Evolutionary conservation across 2,113 vertebrate species (phyloP).

Genomic region (Salvator merianae): DNA sequence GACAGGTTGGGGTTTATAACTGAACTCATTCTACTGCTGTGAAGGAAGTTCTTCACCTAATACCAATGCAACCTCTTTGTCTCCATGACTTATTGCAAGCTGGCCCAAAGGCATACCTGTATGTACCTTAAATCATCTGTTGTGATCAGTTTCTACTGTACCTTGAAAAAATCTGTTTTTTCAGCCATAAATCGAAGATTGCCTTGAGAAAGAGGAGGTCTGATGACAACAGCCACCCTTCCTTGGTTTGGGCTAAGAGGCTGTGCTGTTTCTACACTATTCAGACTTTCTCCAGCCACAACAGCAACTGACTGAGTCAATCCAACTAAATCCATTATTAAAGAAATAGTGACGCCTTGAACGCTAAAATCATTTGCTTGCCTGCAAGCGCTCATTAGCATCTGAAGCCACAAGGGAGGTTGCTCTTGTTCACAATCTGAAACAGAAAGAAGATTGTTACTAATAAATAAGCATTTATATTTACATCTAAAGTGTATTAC

Average conservation of each 20-base stretch:
- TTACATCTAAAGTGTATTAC: not conserved
- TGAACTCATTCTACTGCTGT: no score
- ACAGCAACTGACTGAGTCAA: conserved; percentile 92
- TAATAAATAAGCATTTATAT: not conserved
- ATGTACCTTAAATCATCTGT: no score
- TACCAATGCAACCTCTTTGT: no score
- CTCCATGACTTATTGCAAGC: no score
- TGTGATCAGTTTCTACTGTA: conserved; percentile 55
- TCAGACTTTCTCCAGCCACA: conserved; percentile 87
- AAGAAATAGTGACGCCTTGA: conserved; percentile 88
- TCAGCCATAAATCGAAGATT: conserved; percentile 93
- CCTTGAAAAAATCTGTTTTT: conserved; percentile 97
- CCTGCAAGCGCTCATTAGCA: conserved; percentile 92
- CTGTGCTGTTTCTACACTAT: conserved; percentile 80
- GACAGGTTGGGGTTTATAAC: no score
- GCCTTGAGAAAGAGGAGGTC: conserved; percentile 93
- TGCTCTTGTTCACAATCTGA: conserved; percentile 86
- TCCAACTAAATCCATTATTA: conserved; percentile 97
- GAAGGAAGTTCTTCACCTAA: no score
- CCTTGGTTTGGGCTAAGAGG: conserved; percentile 95
- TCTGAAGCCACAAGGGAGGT: conserved; percentile 91
- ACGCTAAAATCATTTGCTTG: conserved; percentile 86
- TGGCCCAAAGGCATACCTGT: no score
- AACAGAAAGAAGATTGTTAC: conserved; percentile 49
- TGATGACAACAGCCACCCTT: conserved; percentile 94